phyloP scores from a whole-genome alignment of 2,113 vertebrate species.

The Vulpes ferrilata region DNA sequence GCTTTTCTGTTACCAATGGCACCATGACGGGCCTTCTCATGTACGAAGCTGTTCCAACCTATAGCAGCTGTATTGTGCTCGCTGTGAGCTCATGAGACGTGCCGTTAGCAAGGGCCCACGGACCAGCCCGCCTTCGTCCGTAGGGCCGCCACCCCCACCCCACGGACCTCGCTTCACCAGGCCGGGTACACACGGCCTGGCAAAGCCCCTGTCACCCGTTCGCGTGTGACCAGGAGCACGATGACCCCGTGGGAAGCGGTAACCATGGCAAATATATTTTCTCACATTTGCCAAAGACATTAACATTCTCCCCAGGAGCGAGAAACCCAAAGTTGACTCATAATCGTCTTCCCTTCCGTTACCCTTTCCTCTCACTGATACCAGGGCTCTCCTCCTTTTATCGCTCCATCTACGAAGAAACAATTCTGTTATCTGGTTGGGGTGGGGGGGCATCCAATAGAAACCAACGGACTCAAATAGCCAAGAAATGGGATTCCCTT shows the following conservation, averaged over 20 bases:
- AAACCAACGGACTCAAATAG: neutral
- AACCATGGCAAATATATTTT: neutral
- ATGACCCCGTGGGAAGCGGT: neutral
- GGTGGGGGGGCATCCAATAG: neutral
- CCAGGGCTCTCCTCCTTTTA: neutral
- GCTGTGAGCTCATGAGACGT: neutral
- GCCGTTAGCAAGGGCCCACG: too few relatives aligned
- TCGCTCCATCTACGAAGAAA: neutral
- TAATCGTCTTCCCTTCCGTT: neutral
- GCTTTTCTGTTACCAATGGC: neutral
- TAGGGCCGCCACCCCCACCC: neutral
- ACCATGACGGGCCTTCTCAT: neutral
- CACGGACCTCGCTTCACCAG: neutral
- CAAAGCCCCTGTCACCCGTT: neutral
- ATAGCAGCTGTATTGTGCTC: neutral
- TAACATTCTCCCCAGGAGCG: neutral
- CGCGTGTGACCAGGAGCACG: accelerated
- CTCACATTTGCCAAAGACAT: neutral
- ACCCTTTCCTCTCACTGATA: accelerated
- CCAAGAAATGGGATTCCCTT: accelerated
- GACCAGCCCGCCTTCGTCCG: neutral
- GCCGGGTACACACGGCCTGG: accelerated
- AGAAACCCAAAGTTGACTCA: neutral
- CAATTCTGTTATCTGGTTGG: neutral
- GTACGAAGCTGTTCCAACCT: neutral